Conservation (phyloP, 2,888 invertebrate species). For the Drosophila anomalata region DNA sequence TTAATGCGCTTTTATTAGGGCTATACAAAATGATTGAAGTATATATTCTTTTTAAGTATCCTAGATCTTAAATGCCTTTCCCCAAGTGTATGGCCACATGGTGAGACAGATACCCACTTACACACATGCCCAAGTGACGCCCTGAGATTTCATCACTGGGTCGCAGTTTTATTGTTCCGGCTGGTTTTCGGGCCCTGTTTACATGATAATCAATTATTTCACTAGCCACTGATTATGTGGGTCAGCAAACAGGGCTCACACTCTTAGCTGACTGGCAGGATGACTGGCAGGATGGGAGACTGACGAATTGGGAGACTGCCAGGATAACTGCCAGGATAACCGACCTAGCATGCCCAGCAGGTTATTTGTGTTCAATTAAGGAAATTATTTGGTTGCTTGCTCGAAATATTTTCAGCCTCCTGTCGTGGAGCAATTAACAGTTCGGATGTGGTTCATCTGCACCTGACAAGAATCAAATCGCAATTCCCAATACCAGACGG, state of each 20-base stretch:
- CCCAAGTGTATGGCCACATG: slow-evolving; percentile 4
- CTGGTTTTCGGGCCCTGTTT: slow-evolving; percentile 47
- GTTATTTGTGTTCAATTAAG: slow-evolving; percentile 62
- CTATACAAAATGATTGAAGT: no score
- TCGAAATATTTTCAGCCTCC: slow-evolving; percentile 8
- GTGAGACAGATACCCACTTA: slow-evolving; percentile 22
- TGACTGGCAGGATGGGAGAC: neutral
- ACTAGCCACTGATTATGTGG: slow-evolving; percentile 78
- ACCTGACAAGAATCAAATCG: slow-evolving; percentile 20
- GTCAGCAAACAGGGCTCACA: slow-evolving; percentile 57
- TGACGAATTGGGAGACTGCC: neutral
- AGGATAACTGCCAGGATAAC: neutral
- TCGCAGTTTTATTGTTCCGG: slow-evolving; percentile 33
- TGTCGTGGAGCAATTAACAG: slow-evolving; percentile 12
- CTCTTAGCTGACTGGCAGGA: slow-evolving; percentile 1
- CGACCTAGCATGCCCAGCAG: slow-evolving; percentile 13
- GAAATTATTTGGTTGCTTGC: slow-evolving; percentile 27
- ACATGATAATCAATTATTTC: slow-evolving; percentile 78
- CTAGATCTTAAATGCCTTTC: neutral
- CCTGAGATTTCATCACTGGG: slow-evolving; percentile 56
- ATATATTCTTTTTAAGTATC: neutral
- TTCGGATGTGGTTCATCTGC: slow-evolving; percentile 11
- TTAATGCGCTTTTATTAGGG: no score
- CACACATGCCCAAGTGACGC: slow-evolving; percentile 26
- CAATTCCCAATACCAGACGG: neutral